These are phyloP conservation scores for Acrossocheilus wenchowensis DNA, from an alignment of 2,797 vertebrate species.

Conservation along the genomic window DNA sequence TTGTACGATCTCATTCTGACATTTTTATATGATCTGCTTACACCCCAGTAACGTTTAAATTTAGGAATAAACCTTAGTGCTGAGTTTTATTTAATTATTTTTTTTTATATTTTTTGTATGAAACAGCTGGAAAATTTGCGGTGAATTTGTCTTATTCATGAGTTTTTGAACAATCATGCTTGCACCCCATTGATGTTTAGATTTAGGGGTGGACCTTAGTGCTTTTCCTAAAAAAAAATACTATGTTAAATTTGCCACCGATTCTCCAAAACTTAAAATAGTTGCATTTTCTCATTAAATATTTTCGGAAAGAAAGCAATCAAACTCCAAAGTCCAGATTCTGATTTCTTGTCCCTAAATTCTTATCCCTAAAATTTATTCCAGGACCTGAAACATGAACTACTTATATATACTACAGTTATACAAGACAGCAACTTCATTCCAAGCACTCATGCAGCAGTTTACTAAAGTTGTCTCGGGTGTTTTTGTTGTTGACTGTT, in stretches of 20 bases:
- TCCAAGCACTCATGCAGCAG: slow-evolving; percentile 16
- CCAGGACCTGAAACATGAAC: background rate
- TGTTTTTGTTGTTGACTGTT: slow-evolving; percentile 24
- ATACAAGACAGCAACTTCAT: background rate
- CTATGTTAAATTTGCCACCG: background rate
- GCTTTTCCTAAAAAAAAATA: no score
- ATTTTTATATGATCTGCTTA: background rate
- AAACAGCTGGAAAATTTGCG: background rate
- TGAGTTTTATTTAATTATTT: background rate
- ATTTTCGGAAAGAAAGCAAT: background rate
- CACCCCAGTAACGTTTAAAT: no score
- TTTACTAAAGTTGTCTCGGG: slow-evolving; percentile 19
- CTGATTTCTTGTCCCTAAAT: background rate
- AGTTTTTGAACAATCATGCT: background rate
- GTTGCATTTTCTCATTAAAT: background rate
- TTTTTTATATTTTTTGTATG: background rate
- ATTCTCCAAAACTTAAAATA: background rate
- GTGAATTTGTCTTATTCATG: no score
- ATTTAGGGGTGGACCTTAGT: background rate
- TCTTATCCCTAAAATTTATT: background rate
- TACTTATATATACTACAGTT: background rate
- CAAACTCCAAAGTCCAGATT: background rate
- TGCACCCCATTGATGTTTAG: background rate
- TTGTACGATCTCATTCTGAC: background rate
- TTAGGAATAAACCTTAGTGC: no score